phyloP scores from a whole-genome alignment of 1,140 invertebrate genomes.

The Dysdera silvatica region DNA sequence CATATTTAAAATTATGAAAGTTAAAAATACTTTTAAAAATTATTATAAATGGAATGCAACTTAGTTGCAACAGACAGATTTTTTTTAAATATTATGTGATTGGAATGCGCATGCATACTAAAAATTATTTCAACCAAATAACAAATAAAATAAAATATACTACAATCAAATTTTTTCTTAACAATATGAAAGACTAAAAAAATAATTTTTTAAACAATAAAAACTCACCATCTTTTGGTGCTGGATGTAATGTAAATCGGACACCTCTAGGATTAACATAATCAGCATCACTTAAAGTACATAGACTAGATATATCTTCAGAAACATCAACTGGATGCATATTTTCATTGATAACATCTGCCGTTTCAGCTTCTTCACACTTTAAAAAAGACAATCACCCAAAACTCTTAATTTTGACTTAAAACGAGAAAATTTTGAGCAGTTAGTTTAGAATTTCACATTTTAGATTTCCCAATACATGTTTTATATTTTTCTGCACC shows the following conservation, averaged over 20 bases:
- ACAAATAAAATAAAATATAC: background rate
- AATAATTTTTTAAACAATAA: background rate
- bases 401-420: too few relatives aligned
- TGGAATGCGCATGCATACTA: background rate
- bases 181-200: background rate
- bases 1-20: too few relatives aligned
- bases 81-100: background rate
- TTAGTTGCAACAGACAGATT: too few relatives aligned
- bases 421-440: too few relatives aligned
- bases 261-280: conserved; percentile 30
- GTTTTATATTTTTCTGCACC: too few relatives aligned
- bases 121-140: background rate
- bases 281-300: conserved; percentile 21
- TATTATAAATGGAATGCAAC: too few relatives aligned
- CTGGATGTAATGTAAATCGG: conserved; percentile 21
- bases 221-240: conserved; percentile 20
- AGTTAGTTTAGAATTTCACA: too few relatives aligned
- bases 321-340: background rate
- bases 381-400: too few relatives aligned
- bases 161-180: background rate
- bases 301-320: conserved; percentile 3
- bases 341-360: conserved; percentile 20
- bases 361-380: too few relatives aligned
- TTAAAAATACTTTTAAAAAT: too few relatives aligned
- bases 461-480: too few relatives aligned